Evolutionary conservation across 2,113 vertebrate genomes (phyloP).

Genomic region (Pteruthius melanotis): DNA sequence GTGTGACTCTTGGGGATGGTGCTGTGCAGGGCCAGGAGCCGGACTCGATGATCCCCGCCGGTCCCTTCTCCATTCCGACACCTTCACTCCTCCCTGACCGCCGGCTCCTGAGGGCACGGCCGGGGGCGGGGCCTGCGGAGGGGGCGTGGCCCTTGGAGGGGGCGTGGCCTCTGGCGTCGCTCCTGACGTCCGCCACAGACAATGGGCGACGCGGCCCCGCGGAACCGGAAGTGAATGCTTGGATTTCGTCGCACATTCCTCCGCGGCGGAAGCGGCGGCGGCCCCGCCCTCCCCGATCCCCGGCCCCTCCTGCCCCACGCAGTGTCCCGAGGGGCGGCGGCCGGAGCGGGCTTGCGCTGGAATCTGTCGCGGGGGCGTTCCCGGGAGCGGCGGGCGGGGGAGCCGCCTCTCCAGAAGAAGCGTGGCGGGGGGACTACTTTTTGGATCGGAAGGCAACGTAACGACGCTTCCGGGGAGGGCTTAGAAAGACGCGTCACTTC

Average conservation of each 20-base stretch:
- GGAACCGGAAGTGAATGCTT: constrained; percentile 1
- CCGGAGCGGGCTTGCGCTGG: no score
- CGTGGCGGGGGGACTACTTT: no score
- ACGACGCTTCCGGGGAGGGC: no score
- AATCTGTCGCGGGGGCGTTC: no score
- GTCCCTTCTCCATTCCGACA: fast-evolving
- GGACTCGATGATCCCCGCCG: fast-evolving
- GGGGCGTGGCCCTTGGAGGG: background rate
- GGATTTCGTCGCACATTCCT: background rate
- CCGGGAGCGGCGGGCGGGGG: no score
- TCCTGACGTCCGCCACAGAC: background rate
- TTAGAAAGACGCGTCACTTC: no score
- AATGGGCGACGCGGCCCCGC: background rate
- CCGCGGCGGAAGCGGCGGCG: background rate
- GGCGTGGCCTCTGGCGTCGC: background rate
- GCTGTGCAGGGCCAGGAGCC: background rate
- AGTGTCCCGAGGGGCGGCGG: no score
- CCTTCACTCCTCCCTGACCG: fast-evolving
- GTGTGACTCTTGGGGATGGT: background rate
- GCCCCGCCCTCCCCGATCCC: background rate
- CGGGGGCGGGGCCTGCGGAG: fast-evolving
- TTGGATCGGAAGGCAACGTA: no score
- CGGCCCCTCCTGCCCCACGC: no score
- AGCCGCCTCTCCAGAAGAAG: no score
- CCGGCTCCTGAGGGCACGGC: fast-evolving